Base-by-base conservation (phyloP, 2,797 vertebrate genomes). In the Glossophaga mutica region DNA sequence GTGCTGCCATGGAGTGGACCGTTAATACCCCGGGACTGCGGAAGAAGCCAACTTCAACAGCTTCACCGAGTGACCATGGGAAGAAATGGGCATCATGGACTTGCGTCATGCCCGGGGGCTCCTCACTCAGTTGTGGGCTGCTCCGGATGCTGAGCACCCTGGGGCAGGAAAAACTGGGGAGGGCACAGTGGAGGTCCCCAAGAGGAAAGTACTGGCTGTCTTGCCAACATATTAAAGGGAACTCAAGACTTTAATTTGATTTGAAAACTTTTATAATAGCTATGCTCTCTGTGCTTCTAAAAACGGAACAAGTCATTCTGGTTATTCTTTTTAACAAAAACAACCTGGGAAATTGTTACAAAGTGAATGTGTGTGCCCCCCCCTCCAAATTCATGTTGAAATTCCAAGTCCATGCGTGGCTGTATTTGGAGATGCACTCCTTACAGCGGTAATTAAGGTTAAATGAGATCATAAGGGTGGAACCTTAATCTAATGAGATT, bases 221-320 rank as follows among this genome's bases (percentile, higher is more conserved):
- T 87, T 96, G 8, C 32, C 29, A 39, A 2, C 1, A 0, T 77
- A n/a, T 70, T 70, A 91, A 86, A 86, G 59, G 55, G 12, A 86
- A 8, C 6, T 24, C 37, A 70, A 78, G 29, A 65, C 82, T 94
- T 96, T 78, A 93, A 86, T 91, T 73, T 95, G 24, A 83, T 44
- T 84, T 81, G 19, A 90, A n/a, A 90, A 67, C 21, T 55, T 74
- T 74, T 65, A 70, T 91, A 87, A 34, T 4, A 87, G 26, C 14
- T 76, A 62, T 3, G 16, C 18, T 29, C 92, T 96, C 46, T 86
- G 81, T 86, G 37, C 29, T 48, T 88, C 73, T 84, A 42, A 76
- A 87, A 71, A 62, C 83, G 34, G 48, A 87, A 57, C 29, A 55
- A 70, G 19, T 37, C 55, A 78, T 73, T 55, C 44, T 55, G 34